phyloP scores from a whole-genome alignment of 2,888 invertebrate species.

The Ellobium chinense region DNA sequence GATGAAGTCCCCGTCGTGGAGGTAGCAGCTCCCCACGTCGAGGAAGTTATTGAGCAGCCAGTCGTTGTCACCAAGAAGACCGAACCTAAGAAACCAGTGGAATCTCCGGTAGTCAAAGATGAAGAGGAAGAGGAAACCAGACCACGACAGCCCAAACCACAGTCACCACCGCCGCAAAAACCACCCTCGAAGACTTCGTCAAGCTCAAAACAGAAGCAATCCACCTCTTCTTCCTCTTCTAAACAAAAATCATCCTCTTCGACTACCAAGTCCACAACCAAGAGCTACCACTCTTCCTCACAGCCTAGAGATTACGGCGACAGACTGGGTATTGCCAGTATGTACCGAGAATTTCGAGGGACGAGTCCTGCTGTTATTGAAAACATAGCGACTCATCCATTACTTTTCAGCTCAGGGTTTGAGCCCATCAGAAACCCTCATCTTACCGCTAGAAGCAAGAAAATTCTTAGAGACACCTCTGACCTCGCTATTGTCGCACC shows the following conservation, averaged over 20 bases:
- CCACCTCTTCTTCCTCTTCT: constrained; percentile 29
- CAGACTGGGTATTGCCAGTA: constrained; percentile 44
- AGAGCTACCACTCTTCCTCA: constrained; percentile 27
- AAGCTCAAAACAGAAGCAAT: constrained; percentile 2
- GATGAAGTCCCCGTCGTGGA: constrained; percentile 24
- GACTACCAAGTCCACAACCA: constrained; percentile 5
- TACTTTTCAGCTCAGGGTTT: constrained; percentile 50
- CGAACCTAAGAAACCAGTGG: constrained; percentile 29
- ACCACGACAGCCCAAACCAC: constrained; percentile 45
- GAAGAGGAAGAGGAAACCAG: constrained; percentile 44
- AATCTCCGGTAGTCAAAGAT: constrained; percentile 36
- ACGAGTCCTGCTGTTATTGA: constrained; percentile 71
- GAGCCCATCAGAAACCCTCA: constrained; percentile 50
- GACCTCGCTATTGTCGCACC: constrained; percentile 70
- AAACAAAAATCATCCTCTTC: constrained; percentile 28
- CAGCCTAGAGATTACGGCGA: constrained; percentile 49
- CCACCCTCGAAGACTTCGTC: no score
- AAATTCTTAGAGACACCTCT: constrained; percentile 71
- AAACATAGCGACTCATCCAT: constrained; percentile 66
- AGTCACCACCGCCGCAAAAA: constrained; percentile 13
- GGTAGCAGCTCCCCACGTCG: constrained; percentile 24
- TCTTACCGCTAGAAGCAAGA: constrained; percentile 70
- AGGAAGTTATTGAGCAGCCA: constrained; percentile 8
- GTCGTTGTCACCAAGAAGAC: constrained; percentile 46
- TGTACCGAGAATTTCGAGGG: constrained; percentile 66